A percentile compares a stretch with the other conserved stretches of the same genome.
Evolutionary conservation across 2,888 invertebrate genomes (phyloP).

Genomic region (Protodeltote pygarga): DNA sequence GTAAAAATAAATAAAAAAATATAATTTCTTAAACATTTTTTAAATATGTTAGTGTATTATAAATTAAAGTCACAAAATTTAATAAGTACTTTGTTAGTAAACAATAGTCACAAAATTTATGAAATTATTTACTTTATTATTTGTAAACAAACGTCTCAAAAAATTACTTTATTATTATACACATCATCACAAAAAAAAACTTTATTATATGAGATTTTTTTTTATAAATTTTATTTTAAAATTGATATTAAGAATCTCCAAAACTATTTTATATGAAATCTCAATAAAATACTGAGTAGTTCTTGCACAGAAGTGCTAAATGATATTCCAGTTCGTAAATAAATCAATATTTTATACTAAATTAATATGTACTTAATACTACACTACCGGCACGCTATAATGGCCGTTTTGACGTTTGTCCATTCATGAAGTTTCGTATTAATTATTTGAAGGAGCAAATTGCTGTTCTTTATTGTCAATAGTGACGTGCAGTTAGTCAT

Average conservation of each 20-base stretch:
- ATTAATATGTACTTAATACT: slow-evolving; percentile 49
- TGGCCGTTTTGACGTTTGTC: no score
- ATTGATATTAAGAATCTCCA: slow-evolving; percentile 28
- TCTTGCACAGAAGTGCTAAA: slow-evolving; percentile 23
- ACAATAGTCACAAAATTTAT: no score
- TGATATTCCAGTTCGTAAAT: slow-evolving; percentile 35
- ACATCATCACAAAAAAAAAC: no score
- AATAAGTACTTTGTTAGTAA: no score
- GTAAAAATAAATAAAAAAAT: background rate
- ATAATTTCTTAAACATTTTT: background rate
- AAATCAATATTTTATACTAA: slow-evolving; percentile 35
- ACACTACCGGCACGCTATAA: no score
- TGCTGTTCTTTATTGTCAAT: no score
- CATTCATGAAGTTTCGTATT: no score
- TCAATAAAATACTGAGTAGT: slow-evolving; percentile 25
- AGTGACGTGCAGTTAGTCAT: no score
- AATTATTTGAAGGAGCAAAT: no score
- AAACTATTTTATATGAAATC: slow-evolving; percentile 32
- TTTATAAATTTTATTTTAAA: slow-evolving; percentile 3
- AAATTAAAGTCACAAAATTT: slow-evolving; percentile 1
- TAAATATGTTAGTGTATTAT: slow-evolving; percentile 1
- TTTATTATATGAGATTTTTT: background rate
- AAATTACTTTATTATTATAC: no score
- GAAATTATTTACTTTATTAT: no score
- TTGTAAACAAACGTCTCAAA: no score